These are phyloP conservation scores for Ibidorhyncha struthersii DNA, from an alignment of 2,113 vertebrate species.

Conservation along the genomic window DNA sequence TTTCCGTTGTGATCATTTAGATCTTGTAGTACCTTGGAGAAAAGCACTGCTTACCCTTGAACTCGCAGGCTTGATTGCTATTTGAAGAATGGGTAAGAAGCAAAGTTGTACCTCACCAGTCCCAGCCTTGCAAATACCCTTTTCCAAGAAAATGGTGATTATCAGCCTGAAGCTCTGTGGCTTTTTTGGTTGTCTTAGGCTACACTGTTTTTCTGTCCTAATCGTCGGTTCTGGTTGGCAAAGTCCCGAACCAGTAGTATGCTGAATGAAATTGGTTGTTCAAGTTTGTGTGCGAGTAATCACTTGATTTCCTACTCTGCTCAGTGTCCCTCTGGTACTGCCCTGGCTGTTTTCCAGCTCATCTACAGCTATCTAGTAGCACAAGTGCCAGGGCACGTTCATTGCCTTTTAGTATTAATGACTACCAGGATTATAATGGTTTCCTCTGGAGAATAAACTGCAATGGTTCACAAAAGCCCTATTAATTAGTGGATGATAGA, in stretches of 20 bases:
- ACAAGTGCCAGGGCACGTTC: background rate
- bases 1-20: background rate
- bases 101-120: background rate
- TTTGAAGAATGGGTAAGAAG: background rate
- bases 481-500: conserved; percentile 34
- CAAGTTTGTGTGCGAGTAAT: background rate
- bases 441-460: background rate
- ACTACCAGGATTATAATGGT: background rate
- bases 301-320: background rate
- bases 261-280: background rate
- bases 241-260: background rate
- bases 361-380: background rate
- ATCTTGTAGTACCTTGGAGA: background rate
- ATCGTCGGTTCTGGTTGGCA: background rate
- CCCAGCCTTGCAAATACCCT: background rate
- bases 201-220: background rate
- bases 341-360: background rate
- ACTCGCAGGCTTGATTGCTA: background rate
- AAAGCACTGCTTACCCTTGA: background rate
- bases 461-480: background rate
- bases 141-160: background rate
- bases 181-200: background rate
- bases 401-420: conserved; percentile 41
- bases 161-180: background rate
- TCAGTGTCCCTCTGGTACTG: background rate